These are phyloP conservation scores for Erpornis zantholeuca DNA, from an alignment of 2,113 vertebrate species.

Conservation along the genomic window DNA sequence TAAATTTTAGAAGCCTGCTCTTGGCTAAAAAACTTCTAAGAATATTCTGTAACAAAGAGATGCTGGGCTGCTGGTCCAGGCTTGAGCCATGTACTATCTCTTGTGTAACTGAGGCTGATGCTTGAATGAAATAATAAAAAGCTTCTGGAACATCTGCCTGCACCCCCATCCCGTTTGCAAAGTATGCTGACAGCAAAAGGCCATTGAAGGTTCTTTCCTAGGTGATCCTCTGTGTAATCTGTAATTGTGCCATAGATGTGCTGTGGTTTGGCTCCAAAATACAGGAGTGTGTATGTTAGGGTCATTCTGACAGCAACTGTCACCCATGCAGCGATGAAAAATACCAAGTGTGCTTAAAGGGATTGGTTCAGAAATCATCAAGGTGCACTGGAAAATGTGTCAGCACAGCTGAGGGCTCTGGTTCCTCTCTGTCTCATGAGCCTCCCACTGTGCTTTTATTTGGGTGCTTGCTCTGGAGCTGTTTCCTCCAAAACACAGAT, in stretches of 20 bases:
- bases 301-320: not conserved
- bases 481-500: rapidly evolving
- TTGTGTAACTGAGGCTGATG: too few relatives aligned
- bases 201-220: not conserved
- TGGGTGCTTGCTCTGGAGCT: not conserved
- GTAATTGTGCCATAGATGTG: rapidly evolving
- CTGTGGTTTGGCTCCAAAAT: not conserved
- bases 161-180: too few relatives aligned
- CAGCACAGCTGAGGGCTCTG: not conserved
- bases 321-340: not conserved
- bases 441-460: not conserved
- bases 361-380: not conserved
- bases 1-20: too few relatives aligned
- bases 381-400: not conserved
- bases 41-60: too few relatives aligned
- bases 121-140: too few relatives aligned
- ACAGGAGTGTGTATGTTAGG: not conserved
- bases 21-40: too few relatives aligned
- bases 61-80: too few relatives aligned
- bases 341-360: not conserved
- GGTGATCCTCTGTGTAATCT: not conserved
- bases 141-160: too few relatives aligned
- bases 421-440: not conserved
- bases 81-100: too few relatives aligned
- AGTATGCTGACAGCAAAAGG: not conserved